Conservation (phyloP, 2,113 vertebrate species). For the Apodemus sylvaticus region DNA sequence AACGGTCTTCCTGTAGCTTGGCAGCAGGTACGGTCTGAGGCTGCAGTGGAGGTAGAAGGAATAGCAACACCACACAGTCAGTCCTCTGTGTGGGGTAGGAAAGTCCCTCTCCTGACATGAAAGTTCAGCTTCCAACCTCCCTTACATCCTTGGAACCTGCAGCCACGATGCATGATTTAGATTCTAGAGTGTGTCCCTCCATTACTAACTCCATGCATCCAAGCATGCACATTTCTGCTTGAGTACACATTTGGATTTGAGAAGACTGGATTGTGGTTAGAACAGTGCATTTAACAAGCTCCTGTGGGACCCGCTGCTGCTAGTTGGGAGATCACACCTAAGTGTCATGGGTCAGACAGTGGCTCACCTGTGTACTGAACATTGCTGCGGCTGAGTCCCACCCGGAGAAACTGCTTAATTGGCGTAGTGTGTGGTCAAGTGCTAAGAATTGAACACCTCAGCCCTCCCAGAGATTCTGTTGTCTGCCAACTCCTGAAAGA, state of each 20-base stretch:
- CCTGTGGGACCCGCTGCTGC: neutral
- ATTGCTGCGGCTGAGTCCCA: neutral
- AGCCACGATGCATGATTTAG: accelerated
- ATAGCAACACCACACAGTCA: no score
- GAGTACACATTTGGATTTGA: neutral
- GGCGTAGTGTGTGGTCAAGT: conserved; percentile 19
- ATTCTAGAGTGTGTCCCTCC: neutral
- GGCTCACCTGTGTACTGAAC: neutral
- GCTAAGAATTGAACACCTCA: neutral
- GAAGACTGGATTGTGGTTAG: neutral
- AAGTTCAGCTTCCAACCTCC: neutral
- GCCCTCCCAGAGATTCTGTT: neutral
- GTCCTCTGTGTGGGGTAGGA: neutral
- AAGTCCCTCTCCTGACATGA: no score
- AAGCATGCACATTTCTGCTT: neutral
- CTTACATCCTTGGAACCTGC: accelerated
- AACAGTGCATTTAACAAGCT: neutral
- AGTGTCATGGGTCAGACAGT: neutral
- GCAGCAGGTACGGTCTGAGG: neutral
- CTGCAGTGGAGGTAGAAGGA: neutral
- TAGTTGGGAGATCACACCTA: neutral
- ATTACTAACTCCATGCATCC: accelerated
- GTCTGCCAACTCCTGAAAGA: neutral
- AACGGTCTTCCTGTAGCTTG: no score
- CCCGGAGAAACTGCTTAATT: neutral